phyloP scores from a whole-genome alignment of 2,888 invertebrate species.

The Scaeva pyrastri region DNA sequence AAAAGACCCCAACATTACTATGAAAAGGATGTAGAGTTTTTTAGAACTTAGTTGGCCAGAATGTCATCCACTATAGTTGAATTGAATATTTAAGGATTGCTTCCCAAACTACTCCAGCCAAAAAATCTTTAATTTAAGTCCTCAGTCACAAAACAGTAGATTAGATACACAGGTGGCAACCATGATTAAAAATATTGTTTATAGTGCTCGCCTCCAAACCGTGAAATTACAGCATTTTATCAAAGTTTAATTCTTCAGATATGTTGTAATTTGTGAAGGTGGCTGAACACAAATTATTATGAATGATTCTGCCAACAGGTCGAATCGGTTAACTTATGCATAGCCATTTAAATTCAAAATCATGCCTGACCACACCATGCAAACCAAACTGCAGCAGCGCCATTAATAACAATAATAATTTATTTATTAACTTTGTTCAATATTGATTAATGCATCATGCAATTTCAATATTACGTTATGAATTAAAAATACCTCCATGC shows the following conservation, averaged over 20 bases:
- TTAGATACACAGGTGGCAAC: too few relatives aligned
- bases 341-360: not conserved
- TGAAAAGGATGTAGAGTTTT: too few relatives aligned
- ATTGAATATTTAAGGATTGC: too few relatives aligned
- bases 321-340: not conserved
- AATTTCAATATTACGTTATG: slow-evolving; percentile 35
- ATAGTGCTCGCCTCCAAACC: not conserved
- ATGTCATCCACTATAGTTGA: too few relatives aligned
- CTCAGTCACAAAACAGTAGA: too few relatives aligned
- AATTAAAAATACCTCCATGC: not conserved
- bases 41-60: too few relatives aligned
- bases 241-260: slow-evolving; percentile 1
- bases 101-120: too few relatives aligned
- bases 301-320: not conserved
- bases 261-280: not conserved
- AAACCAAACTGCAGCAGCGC: not conserved
- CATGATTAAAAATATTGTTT: not conserved
- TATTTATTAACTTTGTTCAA: slow-evolving; percentile 17
- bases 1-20: too few relatives aligned
- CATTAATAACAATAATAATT: not conserved
- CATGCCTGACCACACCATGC: not conserved
- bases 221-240: slow-evolving; percentile 14
- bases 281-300: slow-evolving; percentile 2
- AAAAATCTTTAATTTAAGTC: too few relatives aligned
- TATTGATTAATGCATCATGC: slow-evolving; percentile 11